Base-by-base conservation (phyloP, 2,113 vertebrate species). In the Coryphaenoides rupestris region DNA sequence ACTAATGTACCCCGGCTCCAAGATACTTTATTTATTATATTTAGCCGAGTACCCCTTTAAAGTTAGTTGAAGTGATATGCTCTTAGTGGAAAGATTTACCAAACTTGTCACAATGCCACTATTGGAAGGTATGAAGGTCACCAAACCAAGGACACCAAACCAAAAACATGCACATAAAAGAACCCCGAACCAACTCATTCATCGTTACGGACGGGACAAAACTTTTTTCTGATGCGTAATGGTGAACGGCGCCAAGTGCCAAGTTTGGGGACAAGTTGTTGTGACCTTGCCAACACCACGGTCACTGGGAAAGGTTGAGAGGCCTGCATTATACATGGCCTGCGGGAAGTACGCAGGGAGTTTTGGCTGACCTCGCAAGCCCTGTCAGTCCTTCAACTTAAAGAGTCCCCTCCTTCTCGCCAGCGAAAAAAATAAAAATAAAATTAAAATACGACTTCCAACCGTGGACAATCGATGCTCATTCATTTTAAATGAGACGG, bases 401-500 rank as follows among this genome's bases (percentile, higher is more conserved):
- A n/a, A n/a, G n/a, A 28, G 22, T 58, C 33, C 56, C 16, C 5
- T 4, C 24, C n/a, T n/a, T 21, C 56, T 15, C 15, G n/a, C n/a
- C n/a, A n/a, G 60, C 19, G 55, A 55, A 65, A 24, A 2, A 13
- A 4, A 12, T 53, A 58, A 50, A 54, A 28, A 50, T 10, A 4
- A 12, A 46, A 24, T 47, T 21, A 14, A 63, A 53, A 21, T 14
- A 63, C 49, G 40, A 63, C 49, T 49, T 19, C 28, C 60, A 66
- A 63, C 19, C 14, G n/a, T 23, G n/a, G n/a, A 19, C 28, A 47
- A 59, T 75, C 33, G 72, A 69, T 28, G 50, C 60, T 54, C 55
- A 69, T 81, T 65, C 65, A 73, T 68, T 70, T 63, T 61, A 70
- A 33, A 83, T 65, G 69, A 74, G 73, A 56, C 22, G 21, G 56